Evolutionary conservation across 2,113 vertebrate genomes (phyloP).

Genomic region (Saimiri boliviensis): DNA sequence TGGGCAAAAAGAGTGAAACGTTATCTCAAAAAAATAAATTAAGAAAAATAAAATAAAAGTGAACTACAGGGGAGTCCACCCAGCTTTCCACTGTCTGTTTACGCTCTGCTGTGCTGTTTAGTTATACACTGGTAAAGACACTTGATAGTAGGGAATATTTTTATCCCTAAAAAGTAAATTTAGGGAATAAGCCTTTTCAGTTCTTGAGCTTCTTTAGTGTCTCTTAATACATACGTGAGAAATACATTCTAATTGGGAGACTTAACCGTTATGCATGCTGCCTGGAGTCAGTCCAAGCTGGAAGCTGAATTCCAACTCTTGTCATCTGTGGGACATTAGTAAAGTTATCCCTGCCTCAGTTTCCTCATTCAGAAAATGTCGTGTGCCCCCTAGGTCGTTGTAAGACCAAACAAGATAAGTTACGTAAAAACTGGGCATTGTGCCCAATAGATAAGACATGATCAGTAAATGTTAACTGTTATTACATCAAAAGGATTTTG

Average conservation of each 20-base stretch:
- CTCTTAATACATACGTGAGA: neutral
- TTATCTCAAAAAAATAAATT: too few relatives aligned
- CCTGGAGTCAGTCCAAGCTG: neutral
- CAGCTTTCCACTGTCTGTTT: neutral
- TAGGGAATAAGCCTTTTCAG: neutral
- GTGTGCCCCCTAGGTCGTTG: neutral
- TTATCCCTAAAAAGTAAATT: slow-evolving; percentile 1
- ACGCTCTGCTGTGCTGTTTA: neutral
- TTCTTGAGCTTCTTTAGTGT: neutral
- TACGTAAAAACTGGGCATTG: neutral
- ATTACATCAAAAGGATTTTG: neutral
- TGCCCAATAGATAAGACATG: neutral
- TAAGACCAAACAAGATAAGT: neutral
- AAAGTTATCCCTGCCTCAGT: neutral
- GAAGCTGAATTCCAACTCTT: neutral
- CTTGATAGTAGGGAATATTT: neutral
- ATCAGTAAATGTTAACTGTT: neutral
- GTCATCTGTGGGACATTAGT: neutral
- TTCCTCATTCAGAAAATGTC: neutral
- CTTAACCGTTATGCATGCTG: too few relatives aligned
- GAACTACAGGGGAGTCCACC: neutral
- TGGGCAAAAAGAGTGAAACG: too few relatives aligned
- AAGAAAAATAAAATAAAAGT: too few relatives aligned
- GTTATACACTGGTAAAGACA: neutral
- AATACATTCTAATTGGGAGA: neutral